Base-by-base conservation (phyloP, 2,888 invertebrate genomes). In the Thera obeliscata region DNA sequence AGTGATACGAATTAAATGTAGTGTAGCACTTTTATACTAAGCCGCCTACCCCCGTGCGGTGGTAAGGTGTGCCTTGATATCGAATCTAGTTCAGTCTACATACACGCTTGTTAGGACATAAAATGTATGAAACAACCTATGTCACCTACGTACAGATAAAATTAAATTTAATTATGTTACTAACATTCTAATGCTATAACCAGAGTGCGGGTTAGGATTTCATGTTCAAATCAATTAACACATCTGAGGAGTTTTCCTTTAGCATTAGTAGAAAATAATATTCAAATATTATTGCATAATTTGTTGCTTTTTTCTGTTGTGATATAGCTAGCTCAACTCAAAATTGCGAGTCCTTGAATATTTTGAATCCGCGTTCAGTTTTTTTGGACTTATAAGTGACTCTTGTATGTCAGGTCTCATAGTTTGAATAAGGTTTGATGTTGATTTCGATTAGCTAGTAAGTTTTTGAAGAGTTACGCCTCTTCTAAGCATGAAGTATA, bases 21-120 rank as follows among this genome's bases (percentile, higher is more conserved):
- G 77, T 80, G 84, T 77, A 81, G 82, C 76, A 85, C 87, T 90
- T 93, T 85, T 93, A 93, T 93, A 93, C 84, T 84, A 80, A 76
- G 76, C 78, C 79, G 77, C 78, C 85, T 88, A 89, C 89, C 91
- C 92, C 91, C 91, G 83, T 76, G 75, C 77, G 74, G 70, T 38
- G 61, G 52, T 9, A 52, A 52, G 52, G 68, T 73, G 70, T 73
- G 68, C 74, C 74, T 75, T 70, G 66, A 78, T 75, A 75, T 80
- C 74, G 75, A 80, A 83, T 80, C 78, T 79, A 74, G 79, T 77
- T 77, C 76, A 75, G 59, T 64, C 72, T 52, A 67, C 67, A 70
- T 69, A 68, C 68, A 43, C 49, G 69, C 67, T 68, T 66, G 68
- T 66, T 71, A 73, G 71, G 69, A 65, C 66, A 74, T 66, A 64